Conservation (phyloP, 2,797 vertebrate genomes). For the Eupleurogrammus muticus region DNA sequence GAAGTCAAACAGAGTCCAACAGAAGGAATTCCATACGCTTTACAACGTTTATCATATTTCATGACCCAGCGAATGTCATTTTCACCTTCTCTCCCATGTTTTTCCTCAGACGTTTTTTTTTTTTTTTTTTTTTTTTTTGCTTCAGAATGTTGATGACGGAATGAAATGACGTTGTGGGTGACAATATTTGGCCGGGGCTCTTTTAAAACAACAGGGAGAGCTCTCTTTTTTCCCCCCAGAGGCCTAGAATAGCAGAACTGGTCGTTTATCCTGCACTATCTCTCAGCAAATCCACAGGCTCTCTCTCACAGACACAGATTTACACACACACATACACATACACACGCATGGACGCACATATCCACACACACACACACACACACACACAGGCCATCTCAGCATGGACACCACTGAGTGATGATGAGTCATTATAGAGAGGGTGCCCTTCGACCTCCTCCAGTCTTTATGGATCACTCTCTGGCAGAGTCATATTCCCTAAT, state of each 20-base stretch:
- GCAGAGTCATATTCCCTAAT: slow-evolving; percentile 80
- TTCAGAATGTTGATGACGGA: slow-evolving; percentile 54
- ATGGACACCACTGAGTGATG: slow-evolving; percentile 79
- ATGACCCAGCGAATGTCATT: slow-evolving; percentile 71
- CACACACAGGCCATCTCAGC: slow-evolving; percentile 48
- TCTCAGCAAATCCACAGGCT: slow-evolving; percentile 72
- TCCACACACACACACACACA: slow-evolving; percentile 42
- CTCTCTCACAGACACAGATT: slow-evolving; percentile 54
- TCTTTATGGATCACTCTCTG: slow-evolving; percentile 81
- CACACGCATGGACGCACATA: slow-evolving; percentile 41
- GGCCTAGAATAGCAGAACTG: slow-evolving; percentile 57
- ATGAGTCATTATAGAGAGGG: slow-evolving; percentile 80
- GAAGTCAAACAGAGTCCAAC: slow-evolving; percentile 59
- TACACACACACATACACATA: slow-evolving; percentile 37
- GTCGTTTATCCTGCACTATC: slow-evolving; percentile 76
- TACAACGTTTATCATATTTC: slow-evolving; percentile 73
- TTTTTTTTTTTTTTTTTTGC: slow-evolving; percentile 26
- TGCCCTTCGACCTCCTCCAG: slow-evolving; percentile 75
- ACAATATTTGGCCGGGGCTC: slow-evolving; percentile 68
- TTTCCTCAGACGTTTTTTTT: slow-evolving; percentile 27
- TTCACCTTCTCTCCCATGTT: slow-evolving; percentile 62
- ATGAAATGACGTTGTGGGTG: slow-evolving; percentile 69
- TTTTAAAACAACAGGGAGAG: slow-evolving; percentile 74
- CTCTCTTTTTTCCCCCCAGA: slow-evolving; percentile 57
- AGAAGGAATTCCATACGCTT: slow-evolving; percentile 66